Evolutionary conservation across 2,888 invertebrate species (phyloP), one percentile per base, ranked within the genome.

Genomic region (Machimus rusticus): DNA sequence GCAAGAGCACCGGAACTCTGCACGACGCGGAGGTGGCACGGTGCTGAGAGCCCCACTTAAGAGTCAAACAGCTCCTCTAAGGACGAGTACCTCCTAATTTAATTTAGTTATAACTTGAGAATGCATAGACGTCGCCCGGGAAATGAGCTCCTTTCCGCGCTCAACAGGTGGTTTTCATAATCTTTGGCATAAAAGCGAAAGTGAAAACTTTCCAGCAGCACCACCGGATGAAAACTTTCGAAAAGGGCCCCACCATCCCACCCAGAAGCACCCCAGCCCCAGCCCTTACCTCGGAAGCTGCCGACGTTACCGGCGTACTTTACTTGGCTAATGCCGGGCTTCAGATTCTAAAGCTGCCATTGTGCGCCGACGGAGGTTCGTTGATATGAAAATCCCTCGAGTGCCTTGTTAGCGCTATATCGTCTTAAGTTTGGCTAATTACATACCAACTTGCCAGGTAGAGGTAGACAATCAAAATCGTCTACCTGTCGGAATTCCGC

Each of bases 71-170:
- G 85, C 85, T 85, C 57, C 74, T 74, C 74, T 74, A 74, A 85
- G 74, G 74, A 74, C 85, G 85, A 85, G 85, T 85, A 82, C 82
- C 82, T 85, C 74, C 85, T 87, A 87, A 87, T 87, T 87, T 87
- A 87, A 87, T 87, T 87, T 79, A 87, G 79, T 87, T 66, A 87
- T 87, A 81, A 81, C 81, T 66, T 81, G 86, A 74, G 82, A 55
- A 37, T 82, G 82, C 37, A 86, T 78, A 43, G 19, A 74, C 28
- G 66, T 51, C 46, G 14, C 37, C 14, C n/a, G 34, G 77, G 87
- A 46, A 43, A 28, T 79, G 79, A 81, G 79, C 76, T 34, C 74
- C 39, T 34, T n/a, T 74, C 14, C 14, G 34, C 39, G n/a, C 31
- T 55, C 87, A 87, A 87, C 87, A 87, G 81, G 87, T 87, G 79